phyloP scores from a whole-genome alignment of 2,113 vertebrate species.

The Megaptera novaeangliae region DNA sequence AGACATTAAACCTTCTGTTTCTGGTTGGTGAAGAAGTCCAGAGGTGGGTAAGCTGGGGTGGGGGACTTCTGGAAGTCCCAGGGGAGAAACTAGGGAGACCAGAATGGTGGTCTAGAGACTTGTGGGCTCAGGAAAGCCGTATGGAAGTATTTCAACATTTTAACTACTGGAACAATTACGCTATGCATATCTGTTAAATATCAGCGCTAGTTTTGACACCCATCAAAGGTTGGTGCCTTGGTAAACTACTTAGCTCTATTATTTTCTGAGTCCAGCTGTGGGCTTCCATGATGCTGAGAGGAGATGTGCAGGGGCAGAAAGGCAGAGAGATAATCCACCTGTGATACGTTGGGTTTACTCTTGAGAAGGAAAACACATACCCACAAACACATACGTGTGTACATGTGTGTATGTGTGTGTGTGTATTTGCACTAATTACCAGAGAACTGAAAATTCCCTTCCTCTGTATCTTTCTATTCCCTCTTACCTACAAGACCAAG shows the following conservation, averaged over 20 bases:
- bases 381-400: not conserved
- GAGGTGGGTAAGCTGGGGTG: not conserved
- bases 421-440: not conserved
- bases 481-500: not conserved
- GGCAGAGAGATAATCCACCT: not conserved
- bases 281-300: not conserved
- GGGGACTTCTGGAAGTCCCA: not conserved
- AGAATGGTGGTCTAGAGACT: not conserved
- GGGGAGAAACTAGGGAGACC: not conserved
- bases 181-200: not conserved
- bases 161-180: not conserved
- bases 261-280: not conserved
- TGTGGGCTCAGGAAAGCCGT: not conserved
- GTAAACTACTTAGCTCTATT: not conserved
- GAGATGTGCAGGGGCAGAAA: not conserved
- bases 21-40: not conserved
- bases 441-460: not conserved
- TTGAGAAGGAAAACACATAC: not conserved
- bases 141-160: not conserved
- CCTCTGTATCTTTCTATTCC: not conserved
- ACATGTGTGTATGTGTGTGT: rapidly evolving
- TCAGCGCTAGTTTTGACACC: not conserved
- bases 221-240: not conserved
- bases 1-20: not conserved
- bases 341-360: not conserved